Percentiles rank a stretch among this genome's conserved stretches.
phyloP scores from a whole-genome alignment of 2,888 invertebrate species.

The Melieria crassipennis region DNA sequence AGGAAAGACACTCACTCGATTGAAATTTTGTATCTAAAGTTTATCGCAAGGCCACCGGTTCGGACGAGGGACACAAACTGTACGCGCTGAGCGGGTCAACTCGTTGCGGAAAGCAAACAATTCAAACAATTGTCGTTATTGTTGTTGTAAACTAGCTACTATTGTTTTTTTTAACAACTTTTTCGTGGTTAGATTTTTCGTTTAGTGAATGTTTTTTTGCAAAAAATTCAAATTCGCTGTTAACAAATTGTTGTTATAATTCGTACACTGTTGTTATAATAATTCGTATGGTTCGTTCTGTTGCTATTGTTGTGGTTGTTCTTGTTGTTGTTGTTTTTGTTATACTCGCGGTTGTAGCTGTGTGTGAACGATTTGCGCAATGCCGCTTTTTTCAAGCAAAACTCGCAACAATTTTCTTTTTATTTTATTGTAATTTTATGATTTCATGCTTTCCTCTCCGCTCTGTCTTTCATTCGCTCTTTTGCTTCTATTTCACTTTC shows the following conservation, averaged over 20 bases:
- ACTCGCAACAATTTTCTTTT: conserved; percentile 9
- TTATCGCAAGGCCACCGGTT: background rate
- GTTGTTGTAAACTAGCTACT: background rate
- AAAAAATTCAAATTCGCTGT: background rate
- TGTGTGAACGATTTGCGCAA: background rate
- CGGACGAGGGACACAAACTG: too few relatives aligned
- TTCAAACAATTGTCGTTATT: too few relatives aligned
- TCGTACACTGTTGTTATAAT: background rate
- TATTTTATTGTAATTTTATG: background rate
- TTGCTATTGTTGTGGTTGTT: conserved; percentile 12
- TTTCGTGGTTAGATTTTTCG: background rate
- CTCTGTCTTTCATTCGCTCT: conserved; percentile 5
- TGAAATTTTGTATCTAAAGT: conserved; percentile 29
- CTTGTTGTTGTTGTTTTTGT: conserved; percentile 12
- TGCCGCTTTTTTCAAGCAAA: conserved; percentile 7
- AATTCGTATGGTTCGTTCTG: background rate
- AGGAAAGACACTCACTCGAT: conserved; percentile 27
- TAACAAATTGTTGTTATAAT: conserved; percentile 9
- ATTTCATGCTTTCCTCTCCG: too few relatives aligned
- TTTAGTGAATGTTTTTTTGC: background rate
- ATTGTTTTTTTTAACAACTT: conserved; percentile 1
- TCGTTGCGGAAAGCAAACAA: too few relatives aligned
- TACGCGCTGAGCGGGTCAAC: too few relatives aligned
- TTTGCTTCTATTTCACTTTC: conserved; percentile 18
- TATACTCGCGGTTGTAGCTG: conserved; percentile 12